Evolutionary conservation across 2,888 invertebrate genomes (phyloP).

Genomic region (Caenorhabditis sp.): DNA sequence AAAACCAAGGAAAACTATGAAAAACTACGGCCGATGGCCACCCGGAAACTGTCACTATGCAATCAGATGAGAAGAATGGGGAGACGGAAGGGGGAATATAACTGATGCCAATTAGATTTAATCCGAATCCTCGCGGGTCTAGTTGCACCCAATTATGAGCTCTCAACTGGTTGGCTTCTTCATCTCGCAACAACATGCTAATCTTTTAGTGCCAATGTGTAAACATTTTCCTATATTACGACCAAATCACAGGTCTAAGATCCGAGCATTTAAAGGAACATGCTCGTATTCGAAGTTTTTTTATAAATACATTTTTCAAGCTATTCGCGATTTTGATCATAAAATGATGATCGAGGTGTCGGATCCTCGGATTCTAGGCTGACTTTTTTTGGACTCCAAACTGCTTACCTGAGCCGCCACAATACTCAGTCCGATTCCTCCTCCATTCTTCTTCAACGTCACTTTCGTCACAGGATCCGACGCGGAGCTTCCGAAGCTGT

Average conservation of each 20-base stretch:
- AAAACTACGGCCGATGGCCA: slow-evolving; percentile 10
- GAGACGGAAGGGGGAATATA: slow-evolving; percentile 6
- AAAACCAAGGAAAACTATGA: slow-evolving; percentile 20
- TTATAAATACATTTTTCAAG: no score
- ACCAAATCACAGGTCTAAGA: no score
- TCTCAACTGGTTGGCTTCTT: slow-evolving; percentile 12
- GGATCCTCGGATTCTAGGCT: not conserved
- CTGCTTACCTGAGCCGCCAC: slow-evolving; percentile 93
- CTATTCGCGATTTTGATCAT: no score
- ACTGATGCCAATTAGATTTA: slow-evolving; percentile 44
- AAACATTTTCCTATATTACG: not conserved
- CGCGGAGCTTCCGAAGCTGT: slow-evolving; percentile 67
- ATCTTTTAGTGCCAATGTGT: slow-evolving; percentile 10
- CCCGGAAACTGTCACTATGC: slow-evolving; percentile 27
- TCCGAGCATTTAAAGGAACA: no score
- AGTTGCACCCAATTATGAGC: slow-evolving; percentile 39
- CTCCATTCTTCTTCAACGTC: slow-evolving; percentile 89
- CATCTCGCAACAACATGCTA: slow-evolving; percentile 12
- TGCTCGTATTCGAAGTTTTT: no score
- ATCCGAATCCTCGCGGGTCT: not conserved
- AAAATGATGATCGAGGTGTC: no score
- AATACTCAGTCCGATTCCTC: slow-evolving; percentile 98
- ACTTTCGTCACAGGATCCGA: slow-evolving; percentile 66
- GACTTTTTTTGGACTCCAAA: not conserved
- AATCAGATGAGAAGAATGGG: not conserved